Conservation (phyloP, 2,888 invertebrate species). For the Stenodema calcarata region DNA sequence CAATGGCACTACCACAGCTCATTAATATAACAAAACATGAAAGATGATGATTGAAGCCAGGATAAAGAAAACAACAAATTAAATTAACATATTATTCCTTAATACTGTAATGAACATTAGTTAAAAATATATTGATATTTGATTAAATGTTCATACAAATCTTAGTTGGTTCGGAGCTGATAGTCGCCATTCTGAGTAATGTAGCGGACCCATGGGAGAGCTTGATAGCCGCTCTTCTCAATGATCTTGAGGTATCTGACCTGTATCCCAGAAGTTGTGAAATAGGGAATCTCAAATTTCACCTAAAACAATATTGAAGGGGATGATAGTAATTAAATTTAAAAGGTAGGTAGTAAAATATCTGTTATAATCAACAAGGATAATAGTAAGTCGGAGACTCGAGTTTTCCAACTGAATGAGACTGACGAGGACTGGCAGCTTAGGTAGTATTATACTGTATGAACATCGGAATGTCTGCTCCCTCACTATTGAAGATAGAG, state of each 20-base stretch:
- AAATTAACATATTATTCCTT: constrained; percentile 25
- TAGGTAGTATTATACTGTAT: too few relatives aligned
- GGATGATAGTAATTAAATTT: neutral
- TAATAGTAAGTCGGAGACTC: too few relatives aligned
- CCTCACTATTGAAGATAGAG: too few relatives aligned
- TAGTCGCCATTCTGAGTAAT: constrained; percentile 77
- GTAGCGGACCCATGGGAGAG: constrained; percentile 74
- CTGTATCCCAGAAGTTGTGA: constrained; percentile 75
- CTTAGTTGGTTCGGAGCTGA: constrained; percentile 66
- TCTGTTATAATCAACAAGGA: too few relatives aligned
- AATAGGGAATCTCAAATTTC: constrained; percentile 75
- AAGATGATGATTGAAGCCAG: too few relatives aligned
- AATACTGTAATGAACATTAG: constrained; percentile 43
- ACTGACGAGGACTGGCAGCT: too few relatives aligned
- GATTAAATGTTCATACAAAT: constrained; percentile 33
- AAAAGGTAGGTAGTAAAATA: too few relatives aligned
- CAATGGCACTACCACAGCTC: too few relatives aligned
- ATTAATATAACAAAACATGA: too few relatives aligned
- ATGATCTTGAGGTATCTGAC: constrained; percentile 75
- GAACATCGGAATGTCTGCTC: too few relatives aligned
- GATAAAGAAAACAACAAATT: neutral
- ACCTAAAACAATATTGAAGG: constrained; percentile 60
- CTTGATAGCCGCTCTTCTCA: constrained; percentile 75
- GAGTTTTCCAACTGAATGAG: too few relatives aligned
- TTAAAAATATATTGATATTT: constrained; percentile 45